phyloP scores from a whole-genome alignment of 2,888 invertebrate species.

The Smittia aterrima region DNA sequence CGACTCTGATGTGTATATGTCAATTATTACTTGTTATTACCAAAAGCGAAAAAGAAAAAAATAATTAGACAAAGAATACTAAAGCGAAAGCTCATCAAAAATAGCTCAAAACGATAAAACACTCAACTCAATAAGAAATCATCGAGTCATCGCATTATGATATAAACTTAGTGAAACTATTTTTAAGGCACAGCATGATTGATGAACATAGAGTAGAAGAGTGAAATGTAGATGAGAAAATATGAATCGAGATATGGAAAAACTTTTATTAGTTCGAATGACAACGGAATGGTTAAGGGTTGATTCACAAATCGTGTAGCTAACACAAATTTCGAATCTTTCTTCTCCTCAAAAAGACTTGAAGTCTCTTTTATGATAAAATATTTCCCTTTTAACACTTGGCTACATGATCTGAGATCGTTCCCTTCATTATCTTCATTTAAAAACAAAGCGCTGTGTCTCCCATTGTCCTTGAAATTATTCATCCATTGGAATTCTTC shows the following conservation, averaged over 20 bases:
- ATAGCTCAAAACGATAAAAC: constrained; percentile 7
- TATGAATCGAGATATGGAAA: not conserved
- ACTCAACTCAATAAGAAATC: constrained; percentile 17
- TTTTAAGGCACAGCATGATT: constrained; percentile 26
- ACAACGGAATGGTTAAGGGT: no score
- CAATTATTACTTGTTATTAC: constrained; percentile 7
- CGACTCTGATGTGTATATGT: constrained; percentile 34
- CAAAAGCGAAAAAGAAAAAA: no score
- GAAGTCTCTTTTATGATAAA: no score
- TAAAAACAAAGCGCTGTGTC: no score
- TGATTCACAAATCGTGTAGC: no score
- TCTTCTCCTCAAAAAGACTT: no score
- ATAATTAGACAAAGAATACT: not conserved
- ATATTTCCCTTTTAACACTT: no score
- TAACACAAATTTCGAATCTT: no score
- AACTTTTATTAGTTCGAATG: not conserved
- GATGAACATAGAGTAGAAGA: constrained; percentile 27
- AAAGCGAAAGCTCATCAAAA: not conserved
- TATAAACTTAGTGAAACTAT: not conserved
- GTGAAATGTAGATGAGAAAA: constrained; percentile 18
- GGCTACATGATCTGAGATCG: no score
- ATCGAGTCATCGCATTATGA: constrained; percentile 18
- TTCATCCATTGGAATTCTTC: no score
- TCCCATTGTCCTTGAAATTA: no score
- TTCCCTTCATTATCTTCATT: no score